A percentile compares a stretch with the other conserved stretches of the same genome.
These are phyloP conservation scores for Ia io DNA, from an alignment of 2,113 vertebrate species.

Conservation along the genomic window DNA sequence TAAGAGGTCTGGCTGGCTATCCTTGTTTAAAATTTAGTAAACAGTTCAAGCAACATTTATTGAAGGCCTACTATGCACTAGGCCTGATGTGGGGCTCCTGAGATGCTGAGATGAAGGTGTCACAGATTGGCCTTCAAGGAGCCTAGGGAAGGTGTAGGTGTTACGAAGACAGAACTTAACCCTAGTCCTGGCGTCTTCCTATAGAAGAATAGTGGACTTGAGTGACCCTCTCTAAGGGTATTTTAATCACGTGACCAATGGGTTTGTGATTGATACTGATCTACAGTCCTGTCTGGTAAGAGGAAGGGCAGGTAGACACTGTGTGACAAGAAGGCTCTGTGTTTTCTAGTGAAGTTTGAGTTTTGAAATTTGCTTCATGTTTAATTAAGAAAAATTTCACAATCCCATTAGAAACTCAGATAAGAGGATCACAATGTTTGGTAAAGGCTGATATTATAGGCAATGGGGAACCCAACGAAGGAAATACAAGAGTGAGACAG, in stretches of 20 bases:
- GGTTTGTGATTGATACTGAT: not conserved
- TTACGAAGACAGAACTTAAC: not conserved
- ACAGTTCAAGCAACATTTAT: not conserved
- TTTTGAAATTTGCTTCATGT: constrained; percentile 22
- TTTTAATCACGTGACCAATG: not conserved
- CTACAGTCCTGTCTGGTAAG: not conserved
- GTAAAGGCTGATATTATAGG: not conserved
- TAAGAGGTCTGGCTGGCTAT: not conserved
- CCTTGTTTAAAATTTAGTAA: not conserved
- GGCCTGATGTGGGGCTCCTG: not conserved
- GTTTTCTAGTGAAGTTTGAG: constrained; percentile 25
- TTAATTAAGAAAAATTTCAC: constrained; percentile 57
- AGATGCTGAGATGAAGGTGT: not conserved
- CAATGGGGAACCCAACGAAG: constrained; percentile 2
- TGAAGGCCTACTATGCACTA: not conserved
- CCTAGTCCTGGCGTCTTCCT: not conserved
- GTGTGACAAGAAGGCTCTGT: not conserved
- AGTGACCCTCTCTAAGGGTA: not conserved
- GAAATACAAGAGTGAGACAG: not conserved
- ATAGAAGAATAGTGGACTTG: not conserved
- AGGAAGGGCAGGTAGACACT: not conserved
- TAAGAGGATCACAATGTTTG: constrained; percentile 28
- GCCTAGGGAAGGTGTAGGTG: not conserved
- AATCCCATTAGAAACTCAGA: constrained; percentile 34
- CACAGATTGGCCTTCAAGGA: not conserved